These are phyloP conservation scores for Morpho helenor DNA, from an alignment of 2,888 invertebrate genomes.

Conservation along the genomic window DNA sequence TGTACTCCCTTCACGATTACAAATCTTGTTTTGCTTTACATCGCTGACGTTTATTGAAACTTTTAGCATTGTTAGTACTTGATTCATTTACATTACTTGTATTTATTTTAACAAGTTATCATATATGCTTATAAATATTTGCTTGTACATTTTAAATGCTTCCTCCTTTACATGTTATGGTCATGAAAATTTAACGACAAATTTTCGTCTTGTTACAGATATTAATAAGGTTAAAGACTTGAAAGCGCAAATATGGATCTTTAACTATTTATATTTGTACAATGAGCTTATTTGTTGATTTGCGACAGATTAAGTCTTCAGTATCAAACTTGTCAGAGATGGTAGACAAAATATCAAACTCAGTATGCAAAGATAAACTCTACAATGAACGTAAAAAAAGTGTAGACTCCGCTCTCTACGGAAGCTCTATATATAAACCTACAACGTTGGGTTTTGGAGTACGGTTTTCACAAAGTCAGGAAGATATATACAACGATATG, in stretches of 20 bases:
- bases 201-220: conserved; percentile 24
- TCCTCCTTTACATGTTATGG: no score
- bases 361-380: conserved; percentile 48
- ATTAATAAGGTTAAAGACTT: neutral
- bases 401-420: conserved; percentile 48
- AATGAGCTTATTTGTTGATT: conserved; percentile 74
- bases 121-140: no score
- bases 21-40: conserved; percentile 5
- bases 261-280: conserved; percentile 27
- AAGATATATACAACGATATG: conserved; percentile 65
- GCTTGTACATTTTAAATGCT: no score
- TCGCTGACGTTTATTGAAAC: neutral
- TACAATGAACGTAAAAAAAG: conserved; percentile 45
- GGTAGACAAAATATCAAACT: conserved; percentile 69
- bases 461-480: conserved; percentile 69
- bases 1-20: conserved; percentile 4
- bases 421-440: conserved; percentile 61
- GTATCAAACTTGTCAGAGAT: conserved; percentile 71
- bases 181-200: no score
- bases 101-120: no score
- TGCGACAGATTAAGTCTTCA: conserved; percentile 70
- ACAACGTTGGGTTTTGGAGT: conserved; percentile 67
- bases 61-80: no score
- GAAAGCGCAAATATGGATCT: conserved; percentile 6
- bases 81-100: no score